Base-by-base conservation (phyloP, 2,888 invertebrate species). In the Andrena chrysosceles region DNA sequence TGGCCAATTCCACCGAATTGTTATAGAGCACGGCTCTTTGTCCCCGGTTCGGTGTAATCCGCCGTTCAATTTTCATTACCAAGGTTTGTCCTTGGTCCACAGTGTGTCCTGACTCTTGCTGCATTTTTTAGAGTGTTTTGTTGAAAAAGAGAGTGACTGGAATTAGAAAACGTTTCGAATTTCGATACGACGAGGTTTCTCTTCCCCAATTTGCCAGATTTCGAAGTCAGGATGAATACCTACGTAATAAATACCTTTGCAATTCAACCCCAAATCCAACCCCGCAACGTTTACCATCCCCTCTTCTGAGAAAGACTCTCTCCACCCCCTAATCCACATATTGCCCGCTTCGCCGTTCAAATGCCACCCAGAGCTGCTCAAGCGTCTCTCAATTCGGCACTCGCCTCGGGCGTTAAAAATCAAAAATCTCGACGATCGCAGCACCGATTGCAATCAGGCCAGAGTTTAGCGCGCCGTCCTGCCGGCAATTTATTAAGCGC, bases 51-150 rank as follows among this genome's bases (percentile, higher is more conserved):
- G 60, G 48, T 73, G 77, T 81, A 82, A 81, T 85, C 72, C 73
- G 76, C 79, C 78, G 85, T 83, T 87, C 85, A 87, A 85, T 87
- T 87, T 87, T 87, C 87, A 87, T 87, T 87, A 85, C 68, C 80
- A 71, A 80, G 80, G 77, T 87, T 87, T 85, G 87, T 85, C 83
- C 87, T 80, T 73, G 72, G 69, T 48, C 85, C 73, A 29, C 73
- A 71, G 72, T 52, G 52, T 26, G 56, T 3, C 23, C 56, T 3
- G 56, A 26, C 13, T 56, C 23, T 56, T 13, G 26, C 20, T 23
- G 56, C 56, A 56, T 20, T 56, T 56, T 56, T 13, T 0, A 8
- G 26, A 10, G 56, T 23, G 42, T 16, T 42, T 42, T 1, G 13
- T 42, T 16, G 4, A 42, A 42, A 3, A 42, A 42, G 16, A 13